phyloP scores from a whole-genome alignment of 2,797 vertebrate species.

The Microctenopoma lineatum region DNA sequence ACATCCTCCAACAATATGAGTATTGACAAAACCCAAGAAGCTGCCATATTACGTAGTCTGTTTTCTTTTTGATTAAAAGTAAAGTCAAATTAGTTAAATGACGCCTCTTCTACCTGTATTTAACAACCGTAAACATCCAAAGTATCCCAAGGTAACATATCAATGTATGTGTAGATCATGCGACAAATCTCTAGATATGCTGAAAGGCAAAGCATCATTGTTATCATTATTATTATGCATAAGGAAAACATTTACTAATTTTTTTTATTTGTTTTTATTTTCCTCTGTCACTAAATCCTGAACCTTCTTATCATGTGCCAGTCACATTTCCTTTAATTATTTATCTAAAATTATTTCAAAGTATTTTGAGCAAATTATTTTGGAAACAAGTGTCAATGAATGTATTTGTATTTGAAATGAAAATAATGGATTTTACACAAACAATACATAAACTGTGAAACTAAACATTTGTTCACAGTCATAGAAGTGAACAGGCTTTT shows the following conservation, averaged over 20 bases:
- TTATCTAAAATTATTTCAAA: slow-evolving; percentile 13
- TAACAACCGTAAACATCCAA: not conserved
- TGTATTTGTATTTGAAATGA: slow-evolving; percentile 15
- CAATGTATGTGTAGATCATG: not conserved
- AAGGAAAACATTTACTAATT: too few relatives aligned
- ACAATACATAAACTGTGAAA: slow-evolving; percentile 34
- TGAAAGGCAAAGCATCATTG: not conserved
- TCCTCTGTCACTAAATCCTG: too few relatives aligned
- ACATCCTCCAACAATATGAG: slow-evolving; percentile 16
- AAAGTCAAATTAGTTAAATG: not conserved
- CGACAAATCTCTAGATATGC: not conserved
- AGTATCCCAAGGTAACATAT: slow-evolving; percentile 6
- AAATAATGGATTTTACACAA: slow-evolving; percentile 38
- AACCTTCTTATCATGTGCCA: not conserved
- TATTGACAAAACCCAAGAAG: slow-evolving; percentile 7
- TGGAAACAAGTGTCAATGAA: slow-evolving; percentile 16
- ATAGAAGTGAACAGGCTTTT: slow-evolving; percentile 19
- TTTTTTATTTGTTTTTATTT: not conserved
- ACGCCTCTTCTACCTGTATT: not conserved
- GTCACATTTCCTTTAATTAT: not conserved
- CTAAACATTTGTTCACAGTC: slow-evolving; percentile 43
- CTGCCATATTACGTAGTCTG: not conserved
- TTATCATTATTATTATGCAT: not conserved
- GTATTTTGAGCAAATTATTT: slow-evolving; percentile 25
- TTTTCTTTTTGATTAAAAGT: not conserved